Evolutionary conservation across 1,140 invertebrate genomes (phyloP).

Genomic region (Plutomurus gul): DNA sequence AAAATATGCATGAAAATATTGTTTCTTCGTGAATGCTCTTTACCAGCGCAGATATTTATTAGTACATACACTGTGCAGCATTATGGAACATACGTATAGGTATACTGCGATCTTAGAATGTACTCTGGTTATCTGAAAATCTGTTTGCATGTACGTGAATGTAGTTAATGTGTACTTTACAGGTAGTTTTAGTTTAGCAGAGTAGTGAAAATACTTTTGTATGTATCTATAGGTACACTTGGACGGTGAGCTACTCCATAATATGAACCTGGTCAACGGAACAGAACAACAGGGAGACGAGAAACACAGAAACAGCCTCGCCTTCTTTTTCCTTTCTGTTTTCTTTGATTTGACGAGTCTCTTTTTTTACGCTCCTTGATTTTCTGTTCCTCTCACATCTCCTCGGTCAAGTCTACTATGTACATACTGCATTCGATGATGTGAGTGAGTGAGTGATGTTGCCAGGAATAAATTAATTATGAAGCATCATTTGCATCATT

Average conservation of each 20-base stretch:
- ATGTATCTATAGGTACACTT: too few relatives aligned
- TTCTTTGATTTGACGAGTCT: constrained; percentile 25
- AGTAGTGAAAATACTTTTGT: too few relatives aligned
- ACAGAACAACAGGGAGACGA: constrained; percentile 13
- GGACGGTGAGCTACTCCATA: too few relatives aligned
- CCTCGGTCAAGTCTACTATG: not conserved
- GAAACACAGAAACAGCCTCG: not conserved
- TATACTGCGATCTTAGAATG: not conserved
- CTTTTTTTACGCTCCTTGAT: constrained; percentile 23
- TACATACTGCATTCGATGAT: not conserved
- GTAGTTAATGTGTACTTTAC: too few relatives aligned
- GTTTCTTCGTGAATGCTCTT: too few relatives aligned
- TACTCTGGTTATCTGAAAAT: not conserved
- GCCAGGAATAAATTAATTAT: constrained; percentile 23
- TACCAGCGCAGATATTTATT: too few relatives aligned
- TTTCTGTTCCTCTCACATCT: constrained; percentile 8
- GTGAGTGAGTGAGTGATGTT: not conserved
- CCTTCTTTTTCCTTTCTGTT: constrained; percentile 27
- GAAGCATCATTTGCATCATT: constrained; percentile 10
- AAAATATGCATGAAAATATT: too few relatives aligned
- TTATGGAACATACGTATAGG: too few relatives aligned
- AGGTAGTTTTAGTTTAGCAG: too few relatives aligned
- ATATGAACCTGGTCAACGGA: not conserved
- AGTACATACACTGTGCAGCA: too few relatives aligned
- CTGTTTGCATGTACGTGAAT: not conserved